Percentiles rank a stretch among this genome's conserved stretches.
These are phyloP conservation scores for Prolemur simus DNA, from an alignment of 2,113 vertebrate genomes.

Conservation along the genomic window DNA sequence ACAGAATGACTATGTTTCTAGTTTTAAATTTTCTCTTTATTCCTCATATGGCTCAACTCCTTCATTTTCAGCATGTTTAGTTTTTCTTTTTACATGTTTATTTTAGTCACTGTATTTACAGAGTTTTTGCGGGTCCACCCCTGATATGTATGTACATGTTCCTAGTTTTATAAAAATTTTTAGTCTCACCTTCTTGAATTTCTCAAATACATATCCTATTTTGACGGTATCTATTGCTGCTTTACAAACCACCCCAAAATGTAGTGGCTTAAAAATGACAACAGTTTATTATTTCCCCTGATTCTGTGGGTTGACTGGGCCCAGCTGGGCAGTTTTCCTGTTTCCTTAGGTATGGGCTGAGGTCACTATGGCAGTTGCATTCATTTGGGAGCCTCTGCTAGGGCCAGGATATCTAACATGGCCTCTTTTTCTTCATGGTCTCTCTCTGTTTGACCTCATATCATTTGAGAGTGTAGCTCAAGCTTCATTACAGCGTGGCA, in stretches of 20 bases:
- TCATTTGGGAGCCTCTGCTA: background rate
- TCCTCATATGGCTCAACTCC: background rate
- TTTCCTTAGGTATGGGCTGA: background rate
- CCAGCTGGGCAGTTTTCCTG: background rate
- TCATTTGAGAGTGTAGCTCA: background rate
- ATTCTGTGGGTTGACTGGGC: background rate
- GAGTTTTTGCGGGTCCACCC: background rate
- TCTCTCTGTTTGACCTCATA: background rate
- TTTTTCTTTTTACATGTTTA: constrained; percentile 17
- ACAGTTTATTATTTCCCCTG: background rate
- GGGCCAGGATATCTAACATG: background rate
- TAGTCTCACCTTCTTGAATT: background rate
- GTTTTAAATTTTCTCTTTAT: background rate
- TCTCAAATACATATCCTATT: background rate
- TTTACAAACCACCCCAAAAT: background rate
- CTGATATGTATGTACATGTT: background rate
- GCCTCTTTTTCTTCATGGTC: background rate
- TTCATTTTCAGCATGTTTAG: background rate
- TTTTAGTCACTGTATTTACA: background rate
- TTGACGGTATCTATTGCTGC: background rate
- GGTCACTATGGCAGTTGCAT: background rate
- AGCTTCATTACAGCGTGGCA: background rate
- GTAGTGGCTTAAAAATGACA: background rate
- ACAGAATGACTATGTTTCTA: background rate
- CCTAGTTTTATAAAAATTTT: background rate